Conservation (phyloP, 2,113 vertebrate species). For the Copsychus sechellarum region DNA sequence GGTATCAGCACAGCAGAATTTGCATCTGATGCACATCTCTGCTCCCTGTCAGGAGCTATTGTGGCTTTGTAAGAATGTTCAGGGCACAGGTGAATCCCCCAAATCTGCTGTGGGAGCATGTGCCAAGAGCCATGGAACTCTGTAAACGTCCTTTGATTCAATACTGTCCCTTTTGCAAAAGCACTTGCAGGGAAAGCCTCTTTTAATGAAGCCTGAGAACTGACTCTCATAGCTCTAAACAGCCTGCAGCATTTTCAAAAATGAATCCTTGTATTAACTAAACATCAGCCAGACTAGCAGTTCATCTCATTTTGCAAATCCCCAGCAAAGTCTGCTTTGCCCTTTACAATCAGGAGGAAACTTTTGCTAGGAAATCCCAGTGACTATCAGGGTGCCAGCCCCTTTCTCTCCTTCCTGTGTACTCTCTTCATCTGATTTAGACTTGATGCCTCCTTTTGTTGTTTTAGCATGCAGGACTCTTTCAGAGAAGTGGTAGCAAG, state of each 20-base stretch:
- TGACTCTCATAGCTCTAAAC: neutral
- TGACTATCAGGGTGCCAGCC: neutral
- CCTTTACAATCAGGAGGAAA: neutral
- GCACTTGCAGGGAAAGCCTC: neutral
- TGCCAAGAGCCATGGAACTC: neutral
- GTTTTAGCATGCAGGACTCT: neutral
- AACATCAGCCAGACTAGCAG: neutral
- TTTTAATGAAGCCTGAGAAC: neutral
- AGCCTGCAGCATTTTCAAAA: neutral
- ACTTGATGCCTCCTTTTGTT: neutral
- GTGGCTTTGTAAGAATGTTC: neutral
- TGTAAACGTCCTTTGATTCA: neutral
- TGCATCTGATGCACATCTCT: slow-evolving; percentile 33
- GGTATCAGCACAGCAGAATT: slow-evolving; percentile 2
- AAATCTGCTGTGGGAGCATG: neutral
- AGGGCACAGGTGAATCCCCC: neutral
- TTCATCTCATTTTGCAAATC: neutral
- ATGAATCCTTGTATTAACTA: neutral
- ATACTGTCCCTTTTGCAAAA: neutral
- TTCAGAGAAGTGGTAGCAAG: neutral
- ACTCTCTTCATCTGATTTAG: neutral
- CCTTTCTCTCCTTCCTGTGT: neutral
- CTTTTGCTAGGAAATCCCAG: neutral
- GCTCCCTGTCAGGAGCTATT: neutral
- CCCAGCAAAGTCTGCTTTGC: neutral